These are phyloP conservation scores for Centruroides sculpturatus DNA, from an alignment of 1,140 invertebrate genomes.

Conservation along the genomic window DNA sequence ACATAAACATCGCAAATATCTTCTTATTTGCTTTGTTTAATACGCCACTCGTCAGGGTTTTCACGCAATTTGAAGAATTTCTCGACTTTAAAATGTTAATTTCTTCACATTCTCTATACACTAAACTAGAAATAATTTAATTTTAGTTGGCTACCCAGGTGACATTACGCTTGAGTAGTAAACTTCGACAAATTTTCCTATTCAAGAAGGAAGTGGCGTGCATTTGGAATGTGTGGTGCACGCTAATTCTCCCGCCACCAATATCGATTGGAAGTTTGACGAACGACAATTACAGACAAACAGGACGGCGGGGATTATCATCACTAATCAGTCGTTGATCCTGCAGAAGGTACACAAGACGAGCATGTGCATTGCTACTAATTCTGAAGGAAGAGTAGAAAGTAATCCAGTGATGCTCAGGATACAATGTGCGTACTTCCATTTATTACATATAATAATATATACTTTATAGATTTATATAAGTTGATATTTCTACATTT, in stretches of 20 bases:
- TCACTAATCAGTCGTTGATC: constrained; percentile 2
- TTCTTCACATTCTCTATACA: too few species aligned
- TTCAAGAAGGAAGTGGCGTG: constrained; percentile 69
- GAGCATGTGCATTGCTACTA: constrained; percentile 7
- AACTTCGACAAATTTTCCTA: constrained; percentile 22
- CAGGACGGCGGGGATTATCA: neutral
- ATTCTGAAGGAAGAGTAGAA: constrained; percentile 6
- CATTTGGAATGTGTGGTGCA: constrained; percentile 46
- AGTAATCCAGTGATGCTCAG: constrained; percentile 7
- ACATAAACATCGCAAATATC: too few species aligned
- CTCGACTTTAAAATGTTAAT: too few species aligned
- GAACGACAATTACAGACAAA: neutral
- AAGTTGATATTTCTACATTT: too few species aligned
- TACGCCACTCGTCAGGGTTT: too few species aligned
- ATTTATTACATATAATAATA: too few species aligned
- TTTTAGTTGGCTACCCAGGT: constrained; percentile 1
- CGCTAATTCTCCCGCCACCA: constrained; percentile 14
- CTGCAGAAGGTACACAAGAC: constrained; percentile 4
- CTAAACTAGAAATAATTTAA: too few species aligned
- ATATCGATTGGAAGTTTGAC: constrained; percentile 16
- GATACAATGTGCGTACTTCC: constrained; percentile 38
- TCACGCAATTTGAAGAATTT: too few species aligned
- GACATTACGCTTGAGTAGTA: constrained; percentile 2
- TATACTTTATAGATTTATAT: too few species aligned
- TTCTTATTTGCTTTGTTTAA: too few species aligned